These are phyloP conservation scores for Manis javanica DNA, from an alignment of 2,797 vertebrate genomes.

Conservation along the genomic window DNA sequence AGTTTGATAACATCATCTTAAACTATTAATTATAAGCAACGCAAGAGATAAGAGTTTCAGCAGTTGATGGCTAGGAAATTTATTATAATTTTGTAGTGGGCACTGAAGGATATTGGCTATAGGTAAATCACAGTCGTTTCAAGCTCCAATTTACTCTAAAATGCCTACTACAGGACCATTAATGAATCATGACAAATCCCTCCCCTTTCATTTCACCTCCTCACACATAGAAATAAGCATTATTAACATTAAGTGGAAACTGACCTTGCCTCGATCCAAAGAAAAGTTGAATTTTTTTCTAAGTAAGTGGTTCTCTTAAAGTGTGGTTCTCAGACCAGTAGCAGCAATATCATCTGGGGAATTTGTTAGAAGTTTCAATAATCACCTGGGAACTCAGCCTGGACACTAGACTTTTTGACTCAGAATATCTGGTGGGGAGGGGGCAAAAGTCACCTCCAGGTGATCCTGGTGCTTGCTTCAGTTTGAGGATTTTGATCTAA, in stretches of 20 bases:
- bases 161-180: neutral
- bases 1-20: constrained; percentile 74
- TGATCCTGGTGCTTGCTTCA: neutral
- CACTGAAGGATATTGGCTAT: neutral
- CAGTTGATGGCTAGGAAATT: neutral
- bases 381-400: neutral
- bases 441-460: neutral
- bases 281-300: neutral
- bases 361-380: neutral
- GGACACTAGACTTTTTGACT: neutral
- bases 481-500: neutral
- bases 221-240: neutral
- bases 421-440: neutral
- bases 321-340: neutral
- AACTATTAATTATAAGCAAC: constrained; percentile 63
- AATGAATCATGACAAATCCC: neutral
- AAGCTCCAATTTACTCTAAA: neutral
- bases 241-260: neutral
- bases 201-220: neutral
- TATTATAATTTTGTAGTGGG: neutral
- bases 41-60: neutral
- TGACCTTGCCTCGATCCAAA: neutral
- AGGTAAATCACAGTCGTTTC: constrained; percentile 2
- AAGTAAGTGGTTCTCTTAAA: neutral
- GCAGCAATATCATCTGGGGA: neutral